Percentiles rank a stretch among this genome's conserved stretches.
Conservation (phyloP, 64 coral and sea anemone genomes). For the Trachythela sp. region DNA sequence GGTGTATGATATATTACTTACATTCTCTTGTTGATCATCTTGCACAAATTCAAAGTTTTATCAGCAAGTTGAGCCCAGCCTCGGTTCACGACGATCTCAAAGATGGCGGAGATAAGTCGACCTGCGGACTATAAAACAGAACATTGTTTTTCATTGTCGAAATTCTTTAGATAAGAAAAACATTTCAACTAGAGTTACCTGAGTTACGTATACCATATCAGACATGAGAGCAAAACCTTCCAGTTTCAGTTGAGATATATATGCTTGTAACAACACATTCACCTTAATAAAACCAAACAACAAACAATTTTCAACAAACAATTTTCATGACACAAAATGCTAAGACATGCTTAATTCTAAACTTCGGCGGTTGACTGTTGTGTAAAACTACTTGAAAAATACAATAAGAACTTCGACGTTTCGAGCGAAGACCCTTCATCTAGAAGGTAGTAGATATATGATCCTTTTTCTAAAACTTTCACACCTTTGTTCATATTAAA, state of each 20-base stretch:
- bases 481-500: too few species aligned
- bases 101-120: constrained; percentile 88
- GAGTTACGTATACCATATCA: constrained; percentile 96
- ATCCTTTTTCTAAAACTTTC: too few species aligned
- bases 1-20: constrained; percentile 41
- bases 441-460: too few species aligned
- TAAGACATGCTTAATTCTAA: not conserved
- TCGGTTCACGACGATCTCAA: constrained; percentile 98
- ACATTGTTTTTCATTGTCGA: not conserved
- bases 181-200: constrained; percentile 37
- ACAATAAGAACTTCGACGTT: too few species aligned
- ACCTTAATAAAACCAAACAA: constrained; percentile 59
- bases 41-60: constrained; percentile 81
- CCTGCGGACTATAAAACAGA: constrained; percentile 70
- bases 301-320: not conserved
- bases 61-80: constrained; percentile 95
- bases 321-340: not conserved
- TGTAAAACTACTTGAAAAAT: too few species aligned
- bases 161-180: too few species aligned
- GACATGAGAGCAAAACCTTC: constrained; percentile 98
- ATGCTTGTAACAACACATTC: constrained; percentile 89
- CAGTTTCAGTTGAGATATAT: constrained; percentile 89
- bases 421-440: too few species aligned
- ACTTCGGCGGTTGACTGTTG: too few species aligned
- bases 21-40: constrained; percentile 98